Conservation (phyloP, 2,797 vertebrate genomes). For the Lindbergichthys nudifrons region DNA sequence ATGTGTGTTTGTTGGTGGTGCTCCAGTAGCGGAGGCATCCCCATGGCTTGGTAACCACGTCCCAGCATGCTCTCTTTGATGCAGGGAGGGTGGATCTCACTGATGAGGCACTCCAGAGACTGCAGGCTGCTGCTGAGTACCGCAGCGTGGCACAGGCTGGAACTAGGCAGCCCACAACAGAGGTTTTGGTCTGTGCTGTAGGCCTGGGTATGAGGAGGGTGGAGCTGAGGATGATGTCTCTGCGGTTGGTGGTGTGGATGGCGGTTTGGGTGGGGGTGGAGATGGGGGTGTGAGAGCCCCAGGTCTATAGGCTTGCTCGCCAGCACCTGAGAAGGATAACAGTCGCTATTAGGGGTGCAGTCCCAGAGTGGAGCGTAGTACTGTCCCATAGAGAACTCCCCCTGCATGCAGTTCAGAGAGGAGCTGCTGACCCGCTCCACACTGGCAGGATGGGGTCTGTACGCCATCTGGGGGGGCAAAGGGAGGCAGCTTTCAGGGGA, state of each 20-base stretch:
- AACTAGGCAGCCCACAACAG: conserved; percentile 87
- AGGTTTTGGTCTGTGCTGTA: conserved; percentile 83
- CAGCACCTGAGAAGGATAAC: conserved; percentile 91
- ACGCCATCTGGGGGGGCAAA: conserved; percentile 75
- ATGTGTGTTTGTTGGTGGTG: conserved; percentile 92
- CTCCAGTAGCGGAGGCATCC: conserved; percentile 92
- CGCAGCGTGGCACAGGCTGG: conserved; percentile 92
- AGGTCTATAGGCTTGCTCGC: conserved; percentile 83
- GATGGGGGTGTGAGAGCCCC: conserved; percentile 77
- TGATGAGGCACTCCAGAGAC: conserved; percentile 99
- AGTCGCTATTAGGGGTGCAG: conserved; percentile 92
- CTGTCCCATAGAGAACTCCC: conserved; percentile 88
- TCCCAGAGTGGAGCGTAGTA: conserved; percentile 93
- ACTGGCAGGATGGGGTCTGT: conserved; percentile 79
- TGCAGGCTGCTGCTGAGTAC: conserved; percentile 97
- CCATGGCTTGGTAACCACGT: conserved; percentile 93
- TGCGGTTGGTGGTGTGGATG: conserved; percentile 70
- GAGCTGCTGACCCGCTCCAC: conserved; percentile 84
- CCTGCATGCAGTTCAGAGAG: conserved; percentile 89
- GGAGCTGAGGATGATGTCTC: conserved; percentile 71
- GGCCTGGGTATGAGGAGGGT: conserved; percentile 68
- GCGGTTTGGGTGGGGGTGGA: conserved; percentile 63
- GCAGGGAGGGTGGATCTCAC: conserved; percentile 97
- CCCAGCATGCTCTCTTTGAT: conserved; percentile 99
- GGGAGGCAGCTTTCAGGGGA: conserved; percentile 85